Evolutionary conservation across 2,113 vertebrate genomes (phyloP).

Genomic region (Ranitomeya imitator): DNA sequence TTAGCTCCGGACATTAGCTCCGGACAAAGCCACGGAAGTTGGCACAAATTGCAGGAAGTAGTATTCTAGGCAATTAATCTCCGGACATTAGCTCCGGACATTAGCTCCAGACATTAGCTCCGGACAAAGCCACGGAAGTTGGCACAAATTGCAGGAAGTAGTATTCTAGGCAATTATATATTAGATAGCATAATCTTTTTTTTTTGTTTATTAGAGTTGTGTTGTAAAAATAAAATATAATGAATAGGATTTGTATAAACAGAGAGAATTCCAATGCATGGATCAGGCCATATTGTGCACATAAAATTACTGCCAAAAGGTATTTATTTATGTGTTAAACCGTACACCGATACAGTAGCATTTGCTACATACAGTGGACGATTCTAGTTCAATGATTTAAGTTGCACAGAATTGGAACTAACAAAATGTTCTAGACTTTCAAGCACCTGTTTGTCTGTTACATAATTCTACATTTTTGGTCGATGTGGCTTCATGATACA

Average conservation of each 20-base stretch:
- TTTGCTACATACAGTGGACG: constrained; percentile 34
- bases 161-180: no score
- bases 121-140: no score
- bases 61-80: no score
- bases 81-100: no score
- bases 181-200: no score
- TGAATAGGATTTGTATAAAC: not conserved
- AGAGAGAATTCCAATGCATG: not conserved
- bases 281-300: not conserved
- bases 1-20: no score
- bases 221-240: not conserved
- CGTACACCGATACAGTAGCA: constrained; percentile 28
- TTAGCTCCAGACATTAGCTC: no score
- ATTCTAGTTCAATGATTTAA: constrained; percentile 60
- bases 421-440: constrained; percentile 61
- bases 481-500: not conserved
- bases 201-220: no score
- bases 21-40: no score
- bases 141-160: no score
- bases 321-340: constrained; percentile 47
- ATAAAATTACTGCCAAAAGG: constrained; percentile 1
- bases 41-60: no score
- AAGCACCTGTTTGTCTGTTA: constrained; percentile 59
- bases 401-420: constrained; percentile 56
- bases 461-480: constrained; percentile 50